Evolutionary conservation across 2,113 vertebrate species (phyloP).

Genomic region (Perca flavescens): DNA sequence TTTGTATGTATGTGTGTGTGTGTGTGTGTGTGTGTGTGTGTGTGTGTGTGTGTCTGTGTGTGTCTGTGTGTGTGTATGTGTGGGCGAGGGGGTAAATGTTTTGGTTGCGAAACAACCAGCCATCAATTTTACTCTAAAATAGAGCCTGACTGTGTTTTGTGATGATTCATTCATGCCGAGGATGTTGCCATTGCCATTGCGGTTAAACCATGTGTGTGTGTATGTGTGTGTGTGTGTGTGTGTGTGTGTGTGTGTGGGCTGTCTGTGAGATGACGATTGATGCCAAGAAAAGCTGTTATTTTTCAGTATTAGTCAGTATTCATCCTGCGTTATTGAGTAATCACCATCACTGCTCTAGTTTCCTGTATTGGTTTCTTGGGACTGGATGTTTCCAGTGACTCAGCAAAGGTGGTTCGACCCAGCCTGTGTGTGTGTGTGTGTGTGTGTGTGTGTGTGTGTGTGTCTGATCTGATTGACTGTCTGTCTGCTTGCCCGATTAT

Average conservation of each 20-base stretch:
- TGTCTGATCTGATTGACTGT: constrained; percentile 40
- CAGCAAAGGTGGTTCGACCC: constrained; percentile 56
- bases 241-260: constrained; percentile 16
- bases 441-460: constrained; percentile 21
- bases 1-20: constrained; percentile 17
- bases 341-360: constrained; percentile 38
- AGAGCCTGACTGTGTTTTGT: constrained; percentile 40
- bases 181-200: constrained; percentile 47
- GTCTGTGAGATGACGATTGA: constrained; percentile 20
- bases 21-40: constrained; percentile 3
- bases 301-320: constrained; percentile 40
- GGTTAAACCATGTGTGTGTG: constrained; percentile 31
- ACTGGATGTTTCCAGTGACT: constrained; percentile 61
- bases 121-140: constrained; percentile 28
- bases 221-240: constrained; percentile 15
- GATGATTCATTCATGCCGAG: constrained; percentile 74
- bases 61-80: constrained; percentile 1
- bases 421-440: constrained; percentile 20
- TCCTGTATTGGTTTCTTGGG: constrained; percentile 22
- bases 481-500: constrained; percentile 38
- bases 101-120: constrained; percentile 7
- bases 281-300: constrained; percentile 34
- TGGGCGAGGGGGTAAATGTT: constrained; percentile 7
- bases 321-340: constrained; percentile 36
- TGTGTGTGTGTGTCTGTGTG: background rate